phyloP scores from a whole-genome alignment of 1,140 invertebrate genomes.

The Leptopilina clavipes region DNA sequence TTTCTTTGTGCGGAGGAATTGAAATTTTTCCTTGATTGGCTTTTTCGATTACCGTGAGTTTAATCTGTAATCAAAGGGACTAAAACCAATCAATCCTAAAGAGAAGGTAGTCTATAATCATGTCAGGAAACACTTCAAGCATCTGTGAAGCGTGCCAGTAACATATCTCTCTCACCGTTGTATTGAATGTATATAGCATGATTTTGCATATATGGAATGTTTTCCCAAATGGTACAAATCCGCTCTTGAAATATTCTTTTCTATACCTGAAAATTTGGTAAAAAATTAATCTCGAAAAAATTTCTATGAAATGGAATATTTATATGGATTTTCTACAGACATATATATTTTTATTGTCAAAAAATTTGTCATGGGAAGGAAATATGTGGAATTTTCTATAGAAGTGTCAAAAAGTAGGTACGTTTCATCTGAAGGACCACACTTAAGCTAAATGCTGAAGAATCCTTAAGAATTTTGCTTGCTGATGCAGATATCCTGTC shows the following conservation, averaged over 20 bases:
- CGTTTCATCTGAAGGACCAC: constrained; percentile 20
- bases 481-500: background rate
- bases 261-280: no score
- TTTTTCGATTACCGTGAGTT: background rate
- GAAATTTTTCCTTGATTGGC: constrained; percentile 2
- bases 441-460: background rate
- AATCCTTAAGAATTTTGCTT: background rate
- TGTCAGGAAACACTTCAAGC: constrained; percentile 10
- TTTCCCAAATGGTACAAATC: no score
- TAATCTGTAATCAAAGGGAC: constrained; percentile 2
- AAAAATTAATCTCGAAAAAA: no score
- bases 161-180: background rate
- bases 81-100: background rate
- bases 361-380: no score
- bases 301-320: no score
- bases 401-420: background rate
- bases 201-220: background rate
- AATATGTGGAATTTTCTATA: background rate
- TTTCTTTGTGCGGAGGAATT: background rate
- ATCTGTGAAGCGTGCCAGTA: constrained; percentile 14
- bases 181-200: background rate
- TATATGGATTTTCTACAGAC: no score
- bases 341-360: no score
- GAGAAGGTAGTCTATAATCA: constrained; percentile 16
- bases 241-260: no score